Evolutionary conservation across 92 coral and sea anemone species (phyloP).

Genomic region (Scolanthus callimorphus): DNA sequence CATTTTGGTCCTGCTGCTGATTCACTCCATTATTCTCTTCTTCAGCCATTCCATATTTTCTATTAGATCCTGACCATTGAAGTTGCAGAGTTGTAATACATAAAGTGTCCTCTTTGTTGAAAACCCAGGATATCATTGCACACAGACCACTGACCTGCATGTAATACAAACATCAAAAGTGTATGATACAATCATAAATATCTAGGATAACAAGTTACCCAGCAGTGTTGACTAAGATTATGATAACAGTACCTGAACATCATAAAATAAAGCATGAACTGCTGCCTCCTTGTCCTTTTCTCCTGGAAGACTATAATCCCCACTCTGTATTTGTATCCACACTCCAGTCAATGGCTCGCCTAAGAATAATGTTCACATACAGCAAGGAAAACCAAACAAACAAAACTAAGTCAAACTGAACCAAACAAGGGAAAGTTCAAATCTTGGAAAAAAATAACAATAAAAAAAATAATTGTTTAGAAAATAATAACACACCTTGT

Average conservation of each 20-base stretch:
- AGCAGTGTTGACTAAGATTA: too few species aligned
- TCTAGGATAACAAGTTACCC: too few species aligned
- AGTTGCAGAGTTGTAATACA: constrained; percentile 68
- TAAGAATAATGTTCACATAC: too few species aligned
- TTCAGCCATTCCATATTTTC: constrained; percentile 7
- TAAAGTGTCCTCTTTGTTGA: constrained; percentile 78
- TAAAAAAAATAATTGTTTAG: too few species aligned
- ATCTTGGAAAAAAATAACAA: too few species aligned
- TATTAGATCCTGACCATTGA: constrained; percentile 37
- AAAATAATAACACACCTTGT: constrained; percentile 11
- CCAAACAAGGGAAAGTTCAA: too few species aligned
- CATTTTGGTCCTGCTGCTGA: constrained; percentile 5
- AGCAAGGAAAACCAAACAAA: too few species aligned
- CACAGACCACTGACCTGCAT: constrained; percentile 73
- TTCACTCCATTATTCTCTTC: not conserved
- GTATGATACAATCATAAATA: too few species aligned
- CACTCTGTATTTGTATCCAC: constrained; percentile 94
- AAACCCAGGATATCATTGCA: constrained; percentile 72
- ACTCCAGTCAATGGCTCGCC: constrained; percentile 51
- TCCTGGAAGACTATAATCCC: constrained; percentile 71
- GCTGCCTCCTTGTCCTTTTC: constrained; percentile 86
- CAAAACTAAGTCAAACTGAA: too few species aligned
- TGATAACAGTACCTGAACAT: constrained; percentile 65
- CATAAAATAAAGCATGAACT: constrained; percentile 76
- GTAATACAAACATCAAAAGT: not conserved